phyloP scores from a whole-genome alignment of 2,797 vertebrate genomes.

The Xenentodon cancila region DNA sequence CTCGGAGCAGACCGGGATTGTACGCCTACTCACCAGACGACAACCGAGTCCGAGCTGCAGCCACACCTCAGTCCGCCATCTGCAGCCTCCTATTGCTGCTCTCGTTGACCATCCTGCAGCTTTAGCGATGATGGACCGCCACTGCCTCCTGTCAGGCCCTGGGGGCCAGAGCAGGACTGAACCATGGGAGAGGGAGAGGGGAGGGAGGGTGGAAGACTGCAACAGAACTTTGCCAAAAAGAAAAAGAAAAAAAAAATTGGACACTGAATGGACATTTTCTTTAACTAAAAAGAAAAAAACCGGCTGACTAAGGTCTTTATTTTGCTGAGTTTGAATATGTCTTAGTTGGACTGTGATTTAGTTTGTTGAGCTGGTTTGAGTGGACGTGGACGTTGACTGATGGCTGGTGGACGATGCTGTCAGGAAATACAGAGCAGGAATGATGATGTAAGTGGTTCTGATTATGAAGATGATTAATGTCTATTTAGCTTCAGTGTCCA shows the following conservation, averaged over 20 bases:
- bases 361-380: constrained; percentile 43
- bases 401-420: constrained; percentile 14
- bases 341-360: constrained; percentile 42
- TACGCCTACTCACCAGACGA: constrained; percentile 64
- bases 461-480: constrained; percentile 29
- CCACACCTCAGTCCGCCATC: constrained; percentile 10
- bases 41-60: constrained; percentile 33
- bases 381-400: constrained; percentile 34
- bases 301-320: constrained; percentile 41
- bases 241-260: constrained; percentile 39
- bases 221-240: constrained; percentile 67
- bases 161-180: constrained; percentile 24
- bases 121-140: constrained; percentile 75
- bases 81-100: constrained; percentile 52
- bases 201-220: constrained; percentile 17
- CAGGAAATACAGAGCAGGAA: constrained; percentile 3
- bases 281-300: constrained; percentile 43
- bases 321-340: constrained; percentile 48
- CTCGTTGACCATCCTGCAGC: constrained; percentile 55
- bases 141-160: constrained; percentile 47
- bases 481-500: constrained; percentile 37
- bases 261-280: constrained; percentile 54
- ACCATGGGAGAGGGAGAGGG: constrained; percentile 25
- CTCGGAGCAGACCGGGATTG: constrained; percentile 55
- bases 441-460: constrained; percentile 20